Evolutionary conservation across 2,888 invertebrate genomes (phyloP).

Genomic region (Vandiemenella viatica): DNA sequence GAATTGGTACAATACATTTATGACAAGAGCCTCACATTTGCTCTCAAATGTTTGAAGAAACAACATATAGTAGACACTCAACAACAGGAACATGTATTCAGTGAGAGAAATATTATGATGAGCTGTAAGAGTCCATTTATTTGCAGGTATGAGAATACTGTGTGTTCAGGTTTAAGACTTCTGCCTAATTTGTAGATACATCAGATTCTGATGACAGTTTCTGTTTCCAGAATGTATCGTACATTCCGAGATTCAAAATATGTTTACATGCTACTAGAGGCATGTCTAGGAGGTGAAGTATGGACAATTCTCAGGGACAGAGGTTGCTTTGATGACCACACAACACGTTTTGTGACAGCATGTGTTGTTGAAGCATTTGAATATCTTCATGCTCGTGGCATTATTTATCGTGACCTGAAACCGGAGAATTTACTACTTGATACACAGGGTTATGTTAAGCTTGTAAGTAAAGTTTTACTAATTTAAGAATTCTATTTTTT

Average conservation of each 20-base stretch:
- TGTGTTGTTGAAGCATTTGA: constrained; percentile 56
- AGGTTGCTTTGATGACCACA: constrained; percentile 45
- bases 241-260: constrained; percentile 54
- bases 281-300: constrained; percentile 55
- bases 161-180: neutral
- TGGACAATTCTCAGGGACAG: constrained; percentile 57
- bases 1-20: constrained; percentile 53
- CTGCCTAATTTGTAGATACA: neutral
- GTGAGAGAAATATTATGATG: constrained; percentile 65
- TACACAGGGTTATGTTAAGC: constrained; percentile 44
- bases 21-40: constrained; percentile 46
- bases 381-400: constrained; percentile 46
- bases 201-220: neutral
- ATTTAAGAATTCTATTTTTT: too few relatives aligned
- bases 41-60: constrained; percentile 79
- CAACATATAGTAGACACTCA: constrained; percentile 75
- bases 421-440: constrained; percentile 55
- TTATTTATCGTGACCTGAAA: constrained; percentile 49
- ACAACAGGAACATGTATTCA: constrained; percentile 78
- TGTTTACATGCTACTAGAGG: constrained; percentile 57
- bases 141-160: constrained; percentile 37
- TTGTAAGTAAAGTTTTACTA: constrained; percentile 31
- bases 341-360: constrained; percentile 49
- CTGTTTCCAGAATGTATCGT: constrained; percentile 38
- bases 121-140: constrained; percentile 56